These are phyloP conservation scores for Myioborus melanocephalus DNA, from an alignment of 2,797 vertebrate species.

Conservation along the genomic window DNA sequence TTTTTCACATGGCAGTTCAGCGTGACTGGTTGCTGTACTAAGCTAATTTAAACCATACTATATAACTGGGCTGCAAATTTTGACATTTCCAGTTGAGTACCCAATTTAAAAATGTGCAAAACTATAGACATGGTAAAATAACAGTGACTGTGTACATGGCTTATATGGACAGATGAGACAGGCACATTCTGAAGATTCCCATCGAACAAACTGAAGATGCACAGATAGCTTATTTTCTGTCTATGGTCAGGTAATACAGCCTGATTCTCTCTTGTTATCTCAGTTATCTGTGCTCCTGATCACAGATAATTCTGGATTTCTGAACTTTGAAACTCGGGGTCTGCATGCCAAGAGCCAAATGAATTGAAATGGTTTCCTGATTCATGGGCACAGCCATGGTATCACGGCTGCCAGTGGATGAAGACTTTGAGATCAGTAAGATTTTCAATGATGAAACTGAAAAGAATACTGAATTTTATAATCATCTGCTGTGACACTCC, in stretches of 20 bases:
- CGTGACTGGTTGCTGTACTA: neutral
- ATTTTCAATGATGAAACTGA: neutral
- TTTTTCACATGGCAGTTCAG: neutral
- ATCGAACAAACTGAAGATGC: neutral
- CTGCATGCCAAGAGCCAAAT: neutral
- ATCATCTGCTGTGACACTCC: neutral
- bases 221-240: neutral
- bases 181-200: neutral
- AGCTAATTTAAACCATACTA: neutral
- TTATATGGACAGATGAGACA: neutral
- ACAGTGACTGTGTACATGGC: fast-evolving
- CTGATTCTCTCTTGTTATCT: neutral
- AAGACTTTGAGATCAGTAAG: neutral
- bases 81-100: neutral
- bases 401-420: neutral
- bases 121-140: neutral
- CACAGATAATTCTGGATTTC: neutral
- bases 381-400: neutral
- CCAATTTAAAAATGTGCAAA: neutral
- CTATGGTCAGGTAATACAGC: neutral
- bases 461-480: neutral
- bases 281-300: neutral
- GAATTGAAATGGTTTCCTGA: neutral
- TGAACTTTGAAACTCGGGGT: neutral
- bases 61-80: neutral